Conservation (phyloP, 2,888 invertebrate genomes). For the Morpho achilles region DNA sequence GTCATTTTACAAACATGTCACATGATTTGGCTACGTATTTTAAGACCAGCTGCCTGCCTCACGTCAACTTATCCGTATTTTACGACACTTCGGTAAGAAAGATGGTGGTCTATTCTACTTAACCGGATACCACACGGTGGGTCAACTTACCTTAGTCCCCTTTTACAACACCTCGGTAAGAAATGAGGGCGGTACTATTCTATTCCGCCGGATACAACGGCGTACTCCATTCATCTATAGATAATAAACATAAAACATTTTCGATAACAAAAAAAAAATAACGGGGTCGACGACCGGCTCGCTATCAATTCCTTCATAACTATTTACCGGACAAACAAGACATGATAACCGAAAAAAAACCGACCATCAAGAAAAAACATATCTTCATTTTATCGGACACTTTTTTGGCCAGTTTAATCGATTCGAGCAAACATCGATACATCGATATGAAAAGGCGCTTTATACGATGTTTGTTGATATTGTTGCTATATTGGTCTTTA, state of each 20-base stretch:
- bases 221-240: not conserved
- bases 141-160: no score
- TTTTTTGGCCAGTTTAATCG: conserved; percentile 67
- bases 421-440: conserved; percentile 61
- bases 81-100: no score
- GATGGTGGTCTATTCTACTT: no score
- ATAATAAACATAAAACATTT: conserved; percentile 17
- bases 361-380: conserved; percentile 59
- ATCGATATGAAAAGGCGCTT: conserved; percentile 50
- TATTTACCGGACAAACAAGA: conserved; percentile 60
- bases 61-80: no score
- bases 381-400: conserved; percentile 48
- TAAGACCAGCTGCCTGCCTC: no score
- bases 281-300: conserved; percentile 44
- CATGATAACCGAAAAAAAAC: conserved; percentile 64
- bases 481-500: conserved; percentile 36
- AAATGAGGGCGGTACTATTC: no score
- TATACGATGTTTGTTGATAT: conserved; percentile 47
- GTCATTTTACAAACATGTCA: no score
- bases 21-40: no score
- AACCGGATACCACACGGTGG: no score
- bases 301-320: conserved; percentile 70
- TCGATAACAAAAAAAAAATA: conserved; percentile 33
- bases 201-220: no score
- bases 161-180: no score